Evolutionary conservation across 2,797 vertebrate species (phyloP).

Genomic region (Astyanax mexicanus): DNA sequence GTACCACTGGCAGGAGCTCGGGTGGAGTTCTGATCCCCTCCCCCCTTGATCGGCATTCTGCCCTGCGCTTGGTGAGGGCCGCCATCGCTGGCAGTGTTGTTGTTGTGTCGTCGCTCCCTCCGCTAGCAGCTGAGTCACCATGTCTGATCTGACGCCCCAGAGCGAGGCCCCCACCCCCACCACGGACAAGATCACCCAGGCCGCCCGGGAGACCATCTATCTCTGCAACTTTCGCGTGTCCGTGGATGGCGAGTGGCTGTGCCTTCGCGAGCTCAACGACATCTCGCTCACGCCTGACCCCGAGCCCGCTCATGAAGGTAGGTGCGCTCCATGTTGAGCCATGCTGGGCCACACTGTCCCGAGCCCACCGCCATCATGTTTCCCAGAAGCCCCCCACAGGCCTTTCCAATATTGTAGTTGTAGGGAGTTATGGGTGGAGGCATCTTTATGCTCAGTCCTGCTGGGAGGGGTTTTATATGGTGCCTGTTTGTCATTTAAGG

Average conservation of each 20-base stretch:
- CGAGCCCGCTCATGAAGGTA: conserved; percentile 98
- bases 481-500: conserved; percentile 22
- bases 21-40: conserved; percentile 37
- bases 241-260: conserved; percentile 99
- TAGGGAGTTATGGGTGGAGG: not conserved
- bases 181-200: conserved; percentile 99
- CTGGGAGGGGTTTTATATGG: not conserved
- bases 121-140: conserved; percentile 95
- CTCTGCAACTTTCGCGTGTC: conserved; percentile 99
- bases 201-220: conserved; percentile 99
- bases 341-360: conserved; percentile 33
- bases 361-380: conserved; percentile 36
- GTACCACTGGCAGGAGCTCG: conserved; percentile 24
- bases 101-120: conserved; percentile 54
- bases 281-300: conserved; percentile 99
- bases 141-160: conserved; percentile 98
- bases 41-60: conserved; percentile 34
- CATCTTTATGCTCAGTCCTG: not conserved
- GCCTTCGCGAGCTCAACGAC: conserved; percentile 97
- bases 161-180: conserved; percentile 97
- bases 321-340: not conserved
- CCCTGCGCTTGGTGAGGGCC: conserved; percentile 30
- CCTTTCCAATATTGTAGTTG: conserved; percentile 51
- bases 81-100: conserved; percentile 45
- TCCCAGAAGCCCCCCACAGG: conserved; percentile 7